phyloP scores from a whole-genome alignment of 1,140 invertebrate species.

The Drepana arcuata region DNA sequence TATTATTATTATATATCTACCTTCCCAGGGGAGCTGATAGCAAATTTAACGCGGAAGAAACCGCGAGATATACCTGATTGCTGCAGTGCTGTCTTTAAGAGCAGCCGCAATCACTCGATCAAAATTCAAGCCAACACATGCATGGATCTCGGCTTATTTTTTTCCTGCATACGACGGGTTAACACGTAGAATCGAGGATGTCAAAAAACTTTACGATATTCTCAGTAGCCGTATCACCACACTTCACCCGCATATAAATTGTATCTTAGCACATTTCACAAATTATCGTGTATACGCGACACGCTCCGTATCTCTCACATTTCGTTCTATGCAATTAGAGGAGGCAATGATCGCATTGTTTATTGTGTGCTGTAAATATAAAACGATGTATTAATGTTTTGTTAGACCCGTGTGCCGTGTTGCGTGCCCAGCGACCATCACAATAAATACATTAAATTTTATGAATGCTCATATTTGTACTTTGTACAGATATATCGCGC shows the following conservation, averaged over 20 bases:
- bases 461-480: conserved; percentile 14
- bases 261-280: conserved; percentile 14
- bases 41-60: too few species aligned
- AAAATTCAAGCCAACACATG: conserved; percentile 26
- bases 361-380: conserved; percentile 12
- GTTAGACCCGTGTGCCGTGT: conserved; percentile 6
- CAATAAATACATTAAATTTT: conserved; percentile 22
- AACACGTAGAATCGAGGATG: conserved; percentile 29
- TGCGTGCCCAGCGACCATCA: conserved; percentile 12
- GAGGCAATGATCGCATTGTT: conserved; percentile 12
- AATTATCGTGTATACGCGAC: conserved; percentile 15
- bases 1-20: too few species aligned
- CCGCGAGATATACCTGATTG: too few species aligned
- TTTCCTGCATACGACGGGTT: conserved; percentile 22
- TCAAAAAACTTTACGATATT: conserved; percentile 22
- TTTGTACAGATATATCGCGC: conserved; percentile 3
- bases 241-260: conserved; percentile 19
- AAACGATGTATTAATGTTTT: conserved; percentile 6
- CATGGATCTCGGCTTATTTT: conserved; percentile 18
- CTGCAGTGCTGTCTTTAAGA: too few species aligned
- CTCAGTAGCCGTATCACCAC: conserved; percentile 11
- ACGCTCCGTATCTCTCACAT: conserved; percentile 8
- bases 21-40: too few species aligned
- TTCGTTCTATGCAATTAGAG: conserved; percentile 14
- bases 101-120: conserved; percentile 7